Evolutionary conservation across 2,113 vertebrate species (phyloP).

Genomic region (Nanorana parkeri): DNA sequence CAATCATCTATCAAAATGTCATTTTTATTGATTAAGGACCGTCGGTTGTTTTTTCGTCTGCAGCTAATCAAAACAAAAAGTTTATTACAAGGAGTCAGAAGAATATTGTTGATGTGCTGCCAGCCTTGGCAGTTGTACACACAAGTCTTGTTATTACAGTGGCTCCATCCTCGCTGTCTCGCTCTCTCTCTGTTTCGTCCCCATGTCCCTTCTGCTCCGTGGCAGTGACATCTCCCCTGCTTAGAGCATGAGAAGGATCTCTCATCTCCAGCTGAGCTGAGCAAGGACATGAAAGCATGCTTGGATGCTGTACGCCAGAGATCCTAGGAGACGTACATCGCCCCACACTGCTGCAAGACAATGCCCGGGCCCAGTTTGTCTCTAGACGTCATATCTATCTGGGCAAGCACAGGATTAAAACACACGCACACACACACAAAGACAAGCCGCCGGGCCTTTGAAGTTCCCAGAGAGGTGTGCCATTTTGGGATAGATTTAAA

Average conservation of each 20-base stretch:
- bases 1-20: slow-evolving; percentile 21
- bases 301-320: slow-evolving; percentile 74
- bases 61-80: slow-evolving; percentile 32
- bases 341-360: slow-evolving; percentile 80
- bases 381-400: slow-evolving; percentile 83
- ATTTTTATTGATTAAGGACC: slow-evolving; percentile 46
- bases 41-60: slow-evolving; percentile 16
- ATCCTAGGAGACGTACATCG: slow-evolving; percentile 90
- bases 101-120: slow-evolving; percentile 51
- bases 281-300: slow-evolving; percentile 91
- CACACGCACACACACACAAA: slow-evolving; percentile 61
- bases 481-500: slow-evolving; percentile 60
- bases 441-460: slow-evolving; percentile 72
- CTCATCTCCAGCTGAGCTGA: slow-evolving; percentile 72
- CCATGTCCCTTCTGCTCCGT: slow-evolving; percentile 69
- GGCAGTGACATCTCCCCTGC: slow-evolving; percentile 63
- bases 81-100: slow-evolving; percentile 31
- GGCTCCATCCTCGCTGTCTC: slow-evolving; percentile 47
- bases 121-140: slow-evolving; percentile 52
- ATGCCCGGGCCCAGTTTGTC: slow-evolving; percentile 74
- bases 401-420: slow-evolving; percentile 79
- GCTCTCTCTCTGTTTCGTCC: slow-evolving; percentile 54
- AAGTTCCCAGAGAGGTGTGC: slow-evolving; percentile 81
- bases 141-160: slow-evolving; percentile 43
- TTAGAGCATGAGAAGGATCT: slow-evolving; percentile 63